phyloP scores from a whole-genome alignment of 2,797 vertebrate species.

The Hyperoplus lanceolatus region DNA sequence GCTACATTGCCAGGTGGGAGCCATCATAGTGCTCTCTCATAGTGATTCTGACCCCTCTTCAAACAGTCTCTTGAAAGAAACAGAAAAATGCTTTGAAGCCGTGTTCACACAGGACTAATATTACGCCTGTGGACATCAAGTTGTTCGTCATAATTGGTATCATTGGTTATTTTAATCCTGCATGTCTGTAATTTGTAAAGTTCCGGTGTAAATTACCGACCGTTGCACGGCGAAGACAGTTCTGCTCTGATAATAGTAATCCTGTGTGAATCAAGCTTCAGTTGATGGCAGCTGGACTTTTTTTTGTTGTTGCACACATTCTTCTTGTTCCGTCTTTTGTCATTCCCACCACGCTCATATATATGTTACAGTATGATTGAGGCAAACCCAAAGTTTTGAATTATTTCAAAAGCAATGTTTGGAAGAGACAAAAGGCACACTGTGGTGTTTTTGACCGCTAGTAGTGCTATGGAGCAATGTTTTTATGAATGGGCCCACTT shows the following conservation, averaged over 20 bases:
- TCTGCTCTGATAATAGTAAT: conserved; percentile 46
- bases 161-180: conserved; percentile 43
- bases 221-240: not conserved
- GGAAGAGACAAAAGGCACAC: not conserved
- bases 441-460: not conserved
- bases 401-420: conserved; percentile 4
- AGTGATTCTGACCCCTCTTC: conserved; percentile 28
- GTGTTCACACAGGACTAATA: conserved; percentile 22
- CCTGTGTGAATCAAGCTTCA: conserved; percentile 25
- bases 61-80: conserved; percentile 31
- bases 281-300: conserved; percentile 3
- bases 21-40: not conserved
- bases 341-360: not conserved
- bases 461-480: not conserved
- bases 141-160: conserved; percentile 40
- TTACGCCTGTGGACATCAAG: conserved; percentile 37
- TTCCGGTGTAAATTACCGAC: conserved; percentile 31
- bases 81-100: conserved; percentile 61
- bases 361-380: not conserved
- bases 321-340: conserved; percentile 1
- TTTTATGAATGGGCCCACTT: not conserved
- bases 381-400: not conserved
- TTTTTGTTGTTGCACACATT: not conserved
- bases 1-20: conserved; percentile 30
- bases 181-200: conserved; percentile 52